These are phyloP conservation scores for Mythimna vitellina DNA, from an alignment of 2,888 invertebrate genomes.

Conservation along the genomic window DNA sequence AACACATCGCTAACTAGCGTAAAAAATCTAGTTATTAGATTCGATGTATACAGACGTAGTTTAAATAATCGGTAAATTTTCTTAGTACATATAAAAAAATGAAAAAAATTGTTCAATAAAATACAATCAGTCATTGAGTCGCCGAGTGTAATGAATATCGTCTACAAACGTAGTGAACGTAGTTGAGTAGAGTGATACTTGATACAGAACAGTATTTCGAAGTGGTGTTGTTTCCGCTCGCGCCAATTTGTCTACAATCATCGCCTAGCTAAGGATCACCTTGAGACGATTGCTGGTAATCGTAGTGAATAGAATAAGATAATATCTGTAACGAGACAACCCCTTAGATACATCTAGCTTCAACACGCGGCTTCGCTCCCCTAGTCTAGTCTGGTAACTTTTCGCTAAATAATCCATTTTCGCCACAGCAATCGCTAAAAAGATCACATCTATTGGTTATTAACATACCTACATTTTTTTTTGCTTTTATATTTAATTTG, in stretches of 20 bases:
- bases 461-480: background rate
- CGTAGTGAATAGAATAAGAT: slow-evolving; percentile 29
- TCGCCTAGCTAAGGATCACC: slow-evolving; percentile 33
- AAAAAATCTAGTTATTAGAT: too few species aligned
- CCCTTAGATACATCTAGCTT: slow-evolving; percentile 10
- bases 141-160: background rate
- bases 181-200: background rate
- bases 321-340: slow-evolving; percentile 15
- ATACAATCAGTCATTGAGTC: background rate
- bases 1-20: too few species aligned
- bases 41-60: background rate
- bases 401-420: background rate
- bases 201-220: slow-evolving; percentile 31
- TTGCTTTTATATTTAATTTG: background rate
- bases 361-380: background rate
- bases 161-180: slow-evolving; percentile 3
- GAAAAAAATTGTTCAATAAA: background rate
- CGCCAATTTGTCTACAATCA: slow-evolving; percentile 46
- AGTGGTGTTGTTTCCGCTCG: slow-evolving; percentile 41
- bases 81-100: background rate
- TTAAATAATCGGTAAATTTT: background rate
- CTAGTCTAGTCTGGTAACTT: background rate
- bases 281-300: slow-evolving; percentile 37
- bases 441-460: too few species aligned
- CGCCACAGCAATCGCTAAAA: background rate